A percentile compares a stretch with the other conserved stretches of the same genome.
Conservation (phyloP, 2,113 vertebrate genomes). For the Potamarius usumacintae region DNA sequence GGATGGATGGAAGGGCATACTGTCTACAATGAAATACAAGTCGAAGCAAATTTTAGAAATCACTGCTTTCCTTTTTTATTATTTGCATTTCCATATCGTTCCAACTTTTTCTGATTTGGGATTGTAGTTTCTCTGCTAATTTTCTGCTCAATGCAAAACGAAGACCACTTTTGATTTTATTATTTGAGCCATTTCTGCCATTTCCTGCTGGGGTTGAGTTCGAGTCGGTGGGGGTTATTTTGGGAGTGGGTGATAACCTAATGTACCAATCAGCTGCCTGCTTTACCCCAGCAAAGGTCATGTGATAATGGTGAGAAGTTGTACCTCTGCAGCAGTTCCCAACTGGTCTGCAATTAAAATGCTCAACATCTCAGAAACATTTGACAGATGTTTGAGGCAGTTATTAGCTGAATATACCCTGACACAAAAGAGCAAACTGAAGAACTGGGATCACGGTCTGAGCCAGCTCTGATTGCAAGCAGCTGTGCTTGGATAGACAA, state of each 20-base stretch:
- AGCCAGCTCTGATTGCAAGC: slow-evolving; percentile 41
- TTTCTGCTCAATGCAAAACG: background rate
- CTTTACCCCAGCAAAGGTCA: background rate
- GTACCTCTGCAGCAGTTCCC: too few species aligned
- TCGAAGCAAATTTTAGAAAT: too few species aligned
- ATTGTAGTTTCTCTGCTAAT: background rate
- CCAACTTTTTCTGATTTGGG: too few species aligned
- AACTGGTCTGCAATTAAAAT: slow-evolving; percentile 11
- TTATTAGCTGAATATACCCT: slow-evolving; percentile 16
- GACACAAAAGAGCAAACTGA: background rate
- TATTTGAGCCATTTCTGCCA: background rate
- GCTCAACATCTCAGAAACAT: background rate
- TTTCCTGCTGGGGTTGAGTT: background rate
- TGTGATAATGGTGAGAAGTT: background rate
- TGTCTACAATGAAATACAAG: too few species aligned
- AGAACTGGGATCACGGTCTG: background rate
- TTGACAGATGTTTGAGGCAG: background rate
- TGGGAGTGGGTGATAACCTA: background rate
- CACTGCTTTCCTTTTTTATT: too few species aligned
- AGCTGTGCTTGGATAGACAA: slow-evolving; percentile 30
- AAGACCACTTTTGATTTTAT: background rate
- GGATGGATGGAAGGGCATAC: too few species aligned
- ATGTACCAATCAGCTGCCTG: background rate
- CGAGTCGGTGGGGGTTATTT: background rate
- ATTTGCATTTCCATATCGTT: too few species aligned